Evolutionary conservation across 2,888 invertebrate genomes (phyloP).

Genomic region (Tinea trinotella): DNA sequence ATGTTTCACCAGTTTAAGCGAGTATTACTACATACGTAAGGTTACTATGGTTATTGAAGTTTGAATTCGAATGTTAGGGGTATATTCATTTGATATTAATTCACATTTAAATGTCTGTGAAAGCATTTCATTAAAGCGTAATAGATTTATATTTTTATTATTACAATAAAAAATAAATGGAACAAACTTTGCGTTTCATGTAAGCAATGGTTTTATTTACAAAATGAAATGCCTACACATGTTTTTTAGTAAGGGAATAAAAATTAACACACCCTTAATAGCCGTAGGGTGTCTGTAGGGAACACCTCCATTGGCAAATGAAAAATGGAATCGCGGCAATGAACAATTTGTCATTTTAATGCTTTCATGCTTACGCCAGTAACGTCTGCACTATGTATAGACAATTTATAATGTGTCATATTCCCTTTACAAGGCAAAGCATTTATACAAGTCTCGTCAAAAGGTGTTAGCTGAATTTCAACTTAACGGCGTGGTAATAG

Average conservation of each 20-base stretch:
- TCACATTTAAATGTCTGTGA: too few relatives aligned
- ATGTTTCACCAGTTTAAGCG: not conserved
- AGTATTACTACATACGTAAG: too few relatives aligned
- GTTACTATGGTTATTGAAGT: too few relatives aligned
- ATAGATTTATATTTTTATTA: too few relatives aligned
- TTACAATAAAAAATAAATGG: too few relatives aligned
- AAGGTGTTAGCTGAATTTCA: not conserved
- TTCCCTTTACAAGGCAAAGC: conserved; percentile 27
- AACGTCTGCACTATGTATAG: conserved; percentile 38
- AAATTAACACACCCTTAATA: conserved; percentile 4
- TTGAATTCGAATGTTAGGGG: too few relatives aligned
- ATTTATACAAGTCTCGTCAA: conserved; percentile 1
- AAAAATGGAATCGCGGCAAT: conserved; percentile 55
- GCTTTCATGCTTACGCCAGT: conserved; percentile 44
- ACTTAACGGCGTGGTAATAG: conserved; percentile 22
- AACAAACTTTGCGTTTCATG: too few relatives aligned
- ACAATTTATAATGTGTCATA: conserved; percentile 50
- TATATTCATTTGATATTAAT: too few relatives aligned
- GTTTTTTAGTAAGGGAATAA: not conserved
- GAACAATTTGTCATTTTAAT: conserved; percentile 62
- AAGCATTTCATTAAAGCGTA: too few relatives aligned
- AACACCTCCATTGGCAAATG: conserved; percentile 27
- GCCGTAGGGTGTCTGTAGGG: conserved; percentile 7
- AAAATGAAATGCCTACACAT: not conserved
- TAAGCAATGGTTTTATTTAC: not conserved